Evolutionary conservation across 2,888 invertebrate species (phyloP), one percentile per base, ranked within the genome.

Genomic region (Elmis aenea): DNA sequence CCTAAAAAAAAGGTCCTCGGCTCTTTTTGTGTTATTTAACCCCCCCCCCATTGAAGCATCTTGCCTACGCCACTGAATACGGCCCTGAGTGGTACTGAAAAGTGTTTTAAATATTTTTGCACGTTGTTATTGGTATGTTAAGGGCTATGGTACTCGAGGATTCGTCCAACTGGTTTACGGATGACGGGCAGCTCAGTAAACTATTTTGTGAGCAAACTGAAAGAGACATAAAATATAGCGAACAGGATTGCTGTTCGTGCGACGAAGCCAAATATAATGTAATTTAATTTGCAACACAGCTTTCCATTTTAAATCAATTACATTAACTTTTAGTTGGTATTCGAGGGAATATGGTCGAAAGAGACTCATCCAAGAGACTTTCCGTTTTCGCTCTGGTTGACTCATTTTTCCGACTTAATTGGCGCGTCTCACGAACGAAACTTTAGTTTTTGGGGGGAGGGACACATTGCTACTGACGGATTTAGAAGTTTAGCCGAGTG

Each of bases 401-500:
- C 94, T 0, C 94, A 96, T 68, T 99, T 97, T 74, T 95, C 95
- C 1, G 96, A 97, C 66, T 81, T 99, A 8, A 88, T 99, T 55
- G 95, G 94, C 1, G 94, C 92, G 13, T 87, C 94, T 0, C 97
- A 99, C 61, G 85, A 85, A 14, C 76, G 79, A 24, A 89, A 91
- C 63, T 88, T 85, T 56, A 79, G 83, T 26, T 94, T 96, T 62
- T 97, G 96, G 95, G 84, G 85, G 20, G 88, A 89, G 60, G 90
- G 89, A 2, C 81, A 83, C 45, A 79, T 81, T 33, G 89, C 96
- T 3, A 84, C 87, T 1, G 86, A 89, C 51, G 97, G 95, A 1
- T 84, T 97, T 56, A 82, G 87, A 63, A 76, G 76, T 21, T 58
- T 79, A 22, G 93, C 93, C 0, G 91, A 92, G 66, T 86, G 85